Base-by-base conservation (phyloP, 2,888 invertebrate genomes). In the Tachystola acroxantha region DNA sequence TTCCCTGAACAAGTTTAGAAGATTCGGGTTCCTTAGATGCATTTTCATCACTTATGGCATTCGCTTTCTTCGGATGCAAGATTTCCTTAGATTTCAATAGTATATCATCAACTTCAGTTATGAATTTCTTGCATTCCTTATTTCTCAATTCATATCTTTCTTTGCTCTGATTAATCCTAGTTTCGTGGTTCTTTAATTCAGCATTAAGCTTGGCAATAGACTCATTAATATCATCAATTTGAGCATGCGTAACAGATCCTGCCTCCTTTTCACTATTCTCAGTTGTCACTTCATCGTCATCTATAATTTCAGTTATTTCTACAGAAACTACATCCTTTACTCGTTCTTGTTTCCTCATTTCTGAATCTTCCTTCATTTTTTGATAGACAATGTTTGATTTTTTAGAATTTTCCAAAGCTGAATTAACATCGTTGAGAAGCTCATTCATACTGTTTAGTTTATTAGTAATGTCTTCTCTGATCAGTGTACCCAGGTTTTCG, bases 371-470 rank as follows among this genome's bases (percentile, higher is more conserved):
- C 46, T 72, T 74, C 14, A 86, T 58, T 51, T 76, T 74, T 43
- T 80, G 65, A 52, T 76, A 86, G 24, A 54, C 68, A 10, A 76
- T 42, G 45, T 78, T 81, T 12, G 84, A 84, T 47, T 78, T 73
- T 43, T 61, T 72, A 10, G 79, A 87, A 48, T 72, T 81, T 53
- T 84, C 82, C 32, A 87, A 60, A 10, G 85, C 78, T 37, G 65
- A 64, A 46, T 86, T 86, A 1, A 87, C 86, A 46, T 87, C 87
- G 33, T 75, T 77, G 0, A 87, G 50, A 34, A 87, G 57, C 44
- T 84, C 86, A 44, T 85, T 82, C 81, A 88, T 85, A 39, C 74
- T 81, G 19, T 87, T 80, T 1, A 87, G 46, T 57, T 88, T 88
- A 46, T 85, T 86, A 1, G 80, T 81, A 33, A 87, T 86, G 53